phyloP scores from a whole-genome alignment of 2,797 vertebrate species.

The Hapalemur alaotrensis region DNA sequence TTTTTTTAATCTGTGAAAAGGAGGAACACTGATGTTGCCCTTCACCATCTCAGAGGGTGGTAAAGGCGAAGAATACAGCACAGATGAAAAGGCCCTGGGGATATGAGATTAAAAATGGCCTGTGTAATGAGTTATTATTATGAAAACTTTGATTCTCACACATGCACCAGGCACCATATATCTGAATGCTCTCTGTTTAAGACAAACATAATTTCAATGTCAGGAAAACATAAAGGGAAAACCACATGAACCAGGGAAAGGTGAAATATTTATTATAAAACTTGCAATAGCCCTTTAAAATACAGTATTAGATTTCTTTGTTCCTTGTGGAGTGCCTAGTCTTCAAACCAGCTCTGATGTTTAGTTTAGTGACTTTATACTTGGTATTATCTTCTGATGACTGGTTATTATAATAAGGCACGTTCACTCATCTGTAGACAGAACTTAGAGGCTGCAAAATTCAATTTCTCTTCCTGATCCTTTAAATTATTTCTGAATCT shows the following conservation, averaged over 20 bases:
- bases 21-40: neutral
- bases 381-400: constrained; percentile 67
- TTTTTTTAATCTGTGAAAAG: neutral
- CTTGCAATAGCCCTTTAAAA: constrained; percentile 77
- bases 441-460: constrained; percentile 47
- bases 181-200: constrained; percentile 42
- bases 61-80: neutral
- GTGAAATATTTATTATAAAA: constrained; percentile 77
- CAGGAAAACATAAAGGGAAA: constrained; percentile 49
- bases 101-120: neutral
- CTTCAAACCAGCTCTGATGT: constrained; percentile 71
- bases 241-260: constrained; percentile 64
- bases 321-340: constrained; percentile 60
- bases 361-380: constrained; percentile 74
- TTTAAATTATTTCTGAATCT: constrained; percentile 46
- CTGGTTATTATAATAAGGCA: constrained; percentile 51
- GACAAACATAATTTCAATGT: neutral
- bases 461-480: neutral
- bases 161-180: neutral
- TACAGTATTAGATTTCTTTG: constrained; percentile 20
- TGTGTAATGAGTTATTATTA: neutral
- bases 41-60: neutral
- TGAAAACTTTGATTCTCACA: constrained; percentile 28
- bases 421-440: neutral
- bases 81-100: neutral